These are phyloP conservation scores for Heliconius eleuchia DNA, from an alignment of 1,140 invertebrate genomes.

Conservation along the genomic window DNA sequence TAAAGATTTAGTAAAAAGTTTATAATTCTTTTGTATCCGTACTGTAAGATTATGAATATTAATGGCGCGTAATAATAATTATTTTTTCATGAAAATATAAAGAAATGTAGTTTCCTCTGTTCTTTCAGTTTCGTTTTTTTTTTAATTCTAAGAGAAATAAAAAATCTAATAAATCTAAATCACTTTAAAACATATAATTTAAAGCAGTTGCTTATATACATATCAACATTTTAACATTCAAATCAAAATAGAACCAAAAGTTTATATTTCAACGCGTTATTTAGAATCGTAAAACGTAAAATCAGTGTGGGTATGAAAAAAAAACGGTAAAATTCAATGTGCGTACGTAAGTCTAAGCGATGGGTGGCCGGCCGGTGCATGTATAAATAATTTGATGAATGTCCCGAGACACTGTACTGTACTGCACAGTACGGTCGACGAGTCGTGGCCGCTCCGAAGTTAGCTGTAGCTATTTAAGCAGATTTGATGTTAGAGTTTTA, in stretches of 20 bases:
- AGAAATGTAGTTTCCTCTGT: no score
- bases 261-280: background rate
- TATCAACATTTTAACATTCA: background rate
- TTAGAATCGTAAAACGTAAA: background rate
- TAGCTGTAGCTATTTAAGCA: no score
- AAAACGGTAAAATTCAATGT: conserved; percentile 26
- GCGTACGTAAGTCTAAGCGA: conserved; percentile 31
- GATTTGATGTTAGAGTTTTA: no score
- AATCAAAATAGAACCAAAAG: background rate
- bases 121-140: no score
- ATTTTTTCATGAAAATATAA: no score
- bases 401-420: conserved; percentile 23
- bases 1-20: no score
- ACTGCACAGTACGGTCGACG: background rate
- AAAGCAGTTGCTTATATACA: background rate
- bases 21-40: no score
- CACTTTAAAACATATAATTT: background rate
- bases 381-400: conserved; percentile 52
- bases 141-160: background rate
- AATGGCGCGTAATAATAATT: no score
- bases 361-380: conserved; percentile 45
- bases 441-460: background rate
- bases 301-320: background rate
- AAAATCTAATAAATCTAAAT: background rate
- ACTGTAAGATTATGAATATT: no score